Percentiles rank a stretch among this genome's conserved stretches.
phyloP scores from a whole-genome alignment of 2,113 vertebrate species.

The Sciurus niger region DNA sequence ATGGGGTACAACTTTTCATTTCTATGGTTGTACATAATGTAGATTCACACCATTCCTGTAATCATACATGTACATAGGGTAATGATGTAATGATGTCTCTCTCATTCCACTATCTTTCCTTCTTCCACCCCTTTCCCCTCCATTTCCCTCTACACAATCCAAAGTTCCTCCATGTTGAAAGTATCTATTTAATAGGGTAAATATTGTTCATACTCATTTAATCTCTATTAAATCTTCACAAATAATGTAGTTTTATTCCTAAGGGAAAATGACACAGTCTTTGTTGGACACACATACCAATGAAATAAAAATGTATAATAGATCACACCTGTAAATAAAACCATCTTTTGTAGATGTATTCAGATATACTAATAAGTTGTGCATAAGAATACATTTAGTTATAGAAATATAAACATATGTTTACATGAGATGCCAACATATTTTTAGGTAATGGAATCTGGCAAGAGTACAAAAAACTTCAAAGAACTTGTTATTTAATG shows the following conservation, averaged over 20 bases:
- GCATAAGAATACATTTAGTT: constrained; percentile 64
- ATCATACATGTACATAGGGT: too few relatives aligned
- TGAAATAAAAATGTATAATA: constrained; percentile 62
- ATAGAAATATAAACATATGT: constrained; percentile 76
- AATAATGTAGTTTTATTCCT: constrained; percentile 63
- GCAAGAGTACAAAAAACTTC: constrained; percentile 72
- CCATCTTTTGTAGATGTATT: constrained; percentile 61
- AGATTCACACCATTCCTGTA: too few relatives aligned
- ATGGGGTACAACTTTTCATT: too few relatives aligned
- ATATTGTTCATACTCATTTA: constrained; percentile 38
- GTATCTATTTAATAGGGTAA: constrained; percentile 55
- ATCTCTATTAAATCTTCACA: constrained; percentile 58
- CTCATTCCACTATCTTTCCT: too few relatives aligned
- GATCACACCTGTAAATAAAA: constrained; percentile 74
- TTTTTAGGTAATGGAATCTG: constrained; percentile 76
- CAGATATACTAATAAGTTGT: constrained; percentile 67
- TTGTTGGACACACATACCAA: constrained; percentile 12
- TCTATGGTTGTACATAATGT: too few relatives aligned
- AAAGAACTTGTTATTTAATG: constrained; percentile 73
- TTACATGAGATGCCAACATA: constrained; percentile 77
- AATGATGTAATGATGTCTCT: too few relatives aligned
- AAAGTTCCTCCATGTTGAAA: background rate
- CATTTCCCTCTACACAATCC: too few relatives aligned
- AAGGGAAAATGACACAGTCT: constrained; percentile 59
- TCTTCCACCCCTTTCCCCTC: too few relatives aligned